phyloP scores from a whole-genome alignment of 2,888 invertebrate species.

The Apantesis nais region DNA sequence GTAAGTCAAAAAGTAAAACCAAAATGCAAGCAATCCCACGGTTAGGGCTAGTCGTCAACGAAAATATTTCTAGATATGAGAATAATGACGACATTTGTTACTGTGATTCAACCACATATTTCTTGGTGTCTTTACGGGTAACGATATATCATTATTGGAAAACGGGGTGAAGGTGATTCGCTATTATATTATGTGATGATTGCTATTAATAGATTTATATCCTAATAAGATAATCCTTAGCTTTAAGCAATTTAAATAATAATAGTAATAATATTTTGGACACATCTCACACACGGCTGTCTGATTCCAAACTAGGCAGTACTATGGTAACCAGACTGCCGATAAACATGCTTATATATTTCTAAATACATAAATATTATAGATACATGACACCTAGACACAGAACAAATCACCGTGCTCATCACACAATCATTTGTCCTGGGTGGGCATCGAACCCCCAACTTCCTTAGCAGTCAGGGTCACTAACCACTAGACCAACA shows the following conservation, averaged over 20 bases:
- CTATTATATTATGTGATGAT: constrained; percentile 8
- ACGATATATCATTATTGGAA: constrained; percentile 25
- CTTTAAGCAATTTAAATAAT: background rate
- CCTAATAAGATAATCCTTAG: background rate
- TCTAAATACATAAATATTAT: too few relatives aligned
- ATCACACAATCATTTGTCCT: too few relatives aligned
- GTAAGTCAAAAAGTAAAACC: background rate
- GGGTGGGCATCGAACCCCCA: too few relatives aligned
- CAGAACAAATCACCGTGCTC: too few relatives aligned
- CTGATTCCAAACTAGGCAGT: too few relatives aligned
- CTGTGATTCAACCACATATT: constrained; percentile 21
- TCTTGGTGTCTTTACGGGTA: constrained; percentile 20
- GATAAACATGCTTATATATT: too few relatives aligned
- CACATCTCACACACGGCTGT: too few relatives aligned
- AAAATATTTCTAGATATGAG: constrained; percentile 28
- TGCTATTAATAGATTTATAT: constrained; percentile 1
- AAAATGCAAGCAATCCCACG: background rate
- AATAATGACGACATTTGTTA: constrained; percentile 43
- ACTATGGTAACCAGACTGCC: too few relatives aligned
- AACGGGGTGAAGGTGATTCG: constrained; percentile 5
- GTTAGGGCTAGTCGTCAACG: constrained; percentile 11
- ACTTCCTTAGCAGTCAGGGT: too few relatives aligned
- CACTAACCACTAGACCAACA: too few relatives aligned
- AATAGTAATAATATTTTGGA: too few relatives aligned
- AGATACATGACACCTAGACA: too few relatives aligned